Conservation (phyloP, 2,888 invertebrate genomes). For the Lepidocyrtinus sp. region DNA sequence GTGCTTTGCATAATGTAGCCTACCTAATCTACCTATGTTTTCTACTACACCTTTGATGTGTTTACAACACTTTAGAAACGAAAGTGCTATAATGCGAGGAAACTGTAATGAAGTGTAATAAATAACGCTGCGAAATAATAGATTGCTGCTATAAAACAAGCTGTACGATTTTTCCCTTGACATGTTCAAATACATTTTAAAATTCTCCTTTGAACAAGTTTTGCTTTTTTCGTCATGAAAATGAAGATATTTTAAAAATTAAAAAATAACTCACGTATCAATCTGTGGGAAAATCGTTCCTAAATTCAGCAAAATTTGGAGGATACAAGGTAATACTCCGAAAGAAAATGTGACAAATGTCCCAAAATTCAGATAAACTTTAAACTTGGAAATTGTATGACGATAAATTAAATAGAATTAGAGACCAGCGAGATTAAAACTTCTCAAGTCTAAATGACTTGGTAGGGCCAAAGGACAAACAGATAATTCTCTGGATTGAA, state of each 20-base stretch:
- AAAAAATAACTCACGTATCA: too few relatives aligned
- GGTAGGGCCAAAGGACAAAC: neutral
- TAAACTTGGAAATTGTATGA: too few relatives aligned
- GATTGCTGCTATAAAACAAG: neutral
- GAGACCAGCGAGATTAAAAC: neutral
- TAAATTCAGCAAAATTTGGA: too few relatives aligned
- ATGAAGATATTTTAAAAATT: too few relatives aligned
- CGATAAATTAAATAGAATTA: too few relatives aligned
- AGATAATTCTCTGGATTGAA: neutral
- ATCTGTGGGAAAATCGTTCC: too few relatives aligned
- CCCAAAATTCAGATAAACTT: too few relatives aligned
- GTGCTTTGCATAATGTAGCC: neutral
- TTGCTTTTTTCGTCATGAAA: too few relatives aligned
- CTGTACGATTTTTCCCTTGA: neutral
- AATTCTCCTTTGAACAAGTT: too few relatives aligned
- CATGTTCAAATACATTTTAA: too few relatives aligned
- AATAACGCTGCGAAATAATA: neutral
- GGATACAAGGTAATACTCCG: too few relatives aligned
- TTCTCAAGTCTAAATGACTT: neutral
- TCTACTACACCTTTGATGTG: conserved; percentile 5
- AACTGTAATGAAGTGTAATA: neutral
- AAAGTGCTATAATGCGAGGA: neutral
- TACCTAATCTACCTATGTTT: neutral
- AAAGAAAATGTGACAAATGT: too few relatives aligned
- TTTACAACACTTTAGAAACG: conserved; percentile 4